phyloP scores from a whole-genome alignment of 2,113 vertebrate species.

The Stegastes partitus region DNA sequence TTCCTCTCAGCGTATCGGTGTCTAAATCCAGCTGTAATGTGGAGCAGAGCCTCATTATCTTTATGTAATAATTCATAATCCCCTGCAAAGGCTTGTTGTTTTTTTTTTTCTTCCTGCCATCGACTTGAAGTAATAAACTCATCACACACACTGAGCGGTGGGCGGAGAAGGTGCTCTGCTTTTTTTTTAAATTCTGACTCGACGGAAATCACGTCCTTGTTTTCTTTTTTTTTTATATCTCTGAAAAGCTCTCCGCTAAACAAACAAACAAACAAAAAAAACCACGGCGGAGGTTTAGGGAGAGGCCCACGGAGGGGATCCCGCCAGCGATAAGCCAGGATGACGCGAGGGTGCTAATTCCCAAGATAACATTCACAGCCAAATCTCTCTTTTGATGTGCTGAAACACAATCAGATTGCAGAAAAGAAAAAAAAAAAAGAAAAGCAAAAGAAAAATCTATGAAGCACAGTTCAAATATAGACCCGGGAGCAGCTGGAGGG shows the following conservation, averaged over 20 bases:
- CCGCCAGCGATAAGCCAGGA: conserved; percentile 58
- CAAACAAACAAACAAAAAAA: conserved; percentile 19
- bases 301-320: conserved; percentile 54
- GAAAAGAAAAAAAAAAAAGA: not conserved
- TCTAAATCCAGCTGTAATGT: conserved; percentile 40
- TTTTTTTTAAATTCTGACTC: conserved; percentile 20
- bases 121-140: conserved; percentile 48
- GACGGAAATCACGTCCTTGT: conserved; percentile 47
- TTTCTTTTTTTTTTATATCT: conserved; percentile 53
- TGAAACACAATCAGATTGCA: conserved; percentile 71
- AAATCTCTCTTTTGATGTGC: conserved; percentile 76
- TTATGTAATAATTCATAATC: conserved; percentile 70
- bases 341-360: conserved; percentile 72
- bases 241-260: conserved; percentile 44
- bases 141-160: conserved; percentile 34
- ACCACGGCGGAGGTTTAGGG: conserved; percentile 46
- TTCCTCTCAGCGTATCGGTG: conserved; percentile 1
- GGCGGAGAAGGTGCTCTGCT: conserved; percentile 34
- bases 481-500: conserved; percentile 49
- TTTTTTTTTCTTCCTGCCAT: not conserved
- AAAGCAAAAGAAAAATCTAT: conserved; percentile 28
- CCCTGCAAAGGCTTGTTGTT: conserved; percentile 29
- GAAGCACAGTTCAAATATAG: conserved; percentile 70
- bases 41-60: conserved; percentile 47
- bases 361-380: conserved; percentile 77